Conservation (phyloP, 2,797 vertebrate species). For the Molossus molossus region DNA sequence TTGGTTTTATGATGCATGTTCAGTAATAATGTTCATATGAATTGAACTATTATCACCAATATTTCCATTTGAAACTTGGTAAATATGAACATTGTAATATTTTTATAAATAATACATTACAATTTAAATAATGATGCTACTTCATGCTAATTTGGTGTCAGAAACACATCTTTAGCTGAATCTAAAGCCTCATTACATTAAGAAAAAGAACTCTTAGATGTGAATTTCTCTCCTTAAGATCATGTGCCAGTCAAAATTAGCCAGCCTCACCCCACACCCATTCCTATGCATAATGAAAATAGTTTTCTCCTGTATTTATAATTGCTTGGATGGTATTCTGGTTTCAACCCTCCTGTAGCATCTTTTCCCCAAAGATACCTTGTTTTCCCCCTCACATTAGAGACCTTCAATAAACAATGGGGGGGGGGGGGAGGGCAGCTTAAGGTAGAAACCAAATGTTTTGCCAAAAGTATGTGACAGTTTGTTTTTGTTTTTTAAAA, state of each 20-base stretch:
- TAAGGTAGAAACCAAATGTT: slow-evolving; percentile 79
- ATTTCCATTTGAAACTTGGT: slow-evolving; percentile 72
- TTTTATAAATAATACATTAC: background rate
- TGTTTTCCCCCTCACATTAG: slow-evolving; percentile 84
- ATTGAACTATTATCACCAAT: slow-evolving; percentile 22
- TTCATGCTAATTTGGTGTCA: slow-evolving; percentile 53
- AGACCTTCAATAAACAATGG: slow-evolving; percentile 86
- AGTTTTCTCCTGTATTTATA: slow-evolving; percentile 77
- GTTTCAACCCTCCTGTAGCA: slow-evolving; percentile 75
- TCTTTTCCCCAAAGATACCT: slow-evolving; percentile 88
- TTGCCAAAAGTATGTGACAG: slow-evolving; percentile 84
- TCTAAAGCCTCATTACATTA: slow-evolving; percentile 41
- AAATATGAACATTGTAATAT: slow-evolving; percentile 24
- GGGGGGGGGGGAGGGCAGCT: background rate
- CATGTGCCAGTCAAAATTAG: background rate
- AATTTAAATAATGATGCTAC: slow-evolving; percentile 50
- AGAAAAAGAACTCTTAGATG: slow-evolving; percentile 24
- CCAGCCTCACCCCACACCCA: slow-evolving; percentile 63
- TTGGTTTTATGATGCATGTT: slow-evolving; percentile 54
- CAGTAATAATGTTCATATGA: slow-evolving; percentile 71
- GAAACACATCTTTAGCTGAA: slow-evolving; percentile 26
- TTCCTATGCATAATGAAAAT: slow-evolving; percentile 69
- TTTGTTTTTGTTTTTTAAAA: slow-evolving; percentile 42
- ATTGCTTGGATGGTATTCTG: slow-evolving; percentile 85
- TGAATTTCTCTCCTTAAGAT: slow-evolving; percentile 53